Base-by-base conservation (phyloP, 2,797 vertebrate genomes). In the Cercopithecus hamlyni region DNA sequence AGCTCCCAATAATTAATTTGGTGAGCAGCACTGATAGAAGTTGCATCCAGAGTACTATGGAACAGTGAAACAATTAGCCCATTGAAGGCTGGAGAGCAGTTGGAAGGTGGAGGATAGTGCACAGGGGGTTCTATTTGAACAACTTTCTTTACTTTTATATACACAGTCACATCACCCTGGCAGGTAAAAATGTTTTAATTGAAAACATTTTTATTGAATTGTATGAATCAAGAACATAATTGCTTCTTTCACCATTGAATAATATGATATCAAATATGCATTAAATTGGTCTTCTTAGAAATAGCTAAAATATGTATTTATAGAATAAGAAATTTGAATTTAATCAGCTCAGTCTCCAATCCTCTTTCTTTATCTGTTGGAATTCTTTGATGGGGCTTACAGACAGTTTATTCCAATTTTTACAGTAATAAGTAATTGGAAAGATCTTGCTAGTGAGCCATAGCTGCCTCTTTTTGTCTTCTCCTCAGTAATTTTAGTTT, bases 401-500 rank as follows among this genome's bases (percentile, higher is more conserved):
- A 96, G 61, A 86, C 6, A 84, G 50, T 88, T 81, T 13, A 26
- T 91, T 88, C 50, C 45, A 79, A 55, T 93, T 96, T 93, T 93
- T 4, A 73, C 50, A 76, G 22, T 81, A 84, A 61, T 94, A 86
- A 86, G 27, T 91, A 87, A 81, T 88, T 41, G 81, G 73, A 91
- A 84, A 79, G 81, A 93, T 94, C 36, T 39, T 95, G 72, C 48
- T 48, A 72, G 17, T 76, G 15, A 96, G 55, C 55, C 55, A 95
- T n/a, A 76, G 95, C 39, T 92, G 48, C 26, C 73, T 94, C 77
- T 90, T 70, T 92, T 58, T 92, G 36, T 92, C 83, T 96, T 90
- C 96, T 90, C 22, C 79, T 76, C 64, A 57, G 64, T 93, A 93
- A 87, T 94, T 92, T 77, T 96, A 93, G 72, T 73, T 92, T 96